Evolutionary conservation across 2,888 invertebrate genomes (phyloP), one percentile per base, ranked within the genome.

Genomic region (Rotaria macrura): DNA sequence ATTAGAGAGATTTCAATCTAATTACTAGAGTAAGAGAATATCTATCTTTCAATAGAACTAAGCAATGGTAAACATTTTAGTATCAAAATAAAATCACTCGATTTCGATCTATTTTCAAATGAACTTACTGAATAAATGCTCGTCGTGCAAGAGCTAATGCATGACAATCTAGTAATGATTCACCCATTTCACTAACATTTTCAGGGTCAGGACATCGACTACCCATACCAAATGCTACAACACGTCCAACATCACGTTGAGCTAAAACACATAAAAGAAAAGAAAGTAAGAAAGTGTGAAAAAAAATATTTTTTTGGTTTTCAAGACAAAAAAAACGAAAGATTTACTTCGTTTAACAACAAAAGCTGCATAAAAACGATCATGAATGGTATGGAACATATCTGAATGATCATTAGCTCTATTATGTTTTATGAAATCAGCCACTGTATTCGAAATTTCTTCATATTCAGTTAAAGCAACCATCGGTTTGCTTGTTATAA

Each of bases 401-500:
- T 43, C 43, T 6, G 79, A 40, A 43, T 79, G 79, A 79, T 79
- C 79, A 43, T 40, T 43, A 1, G 40, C 43, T 79, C 43, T 23
- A 43, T 43, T 79, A 79, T 79, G 79, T 43, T 79, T 79, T 14
- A 79, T 43, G 43, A 79, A 79, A 79, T 79, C 79, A n/a, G 43
- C 79, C n/a, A 79, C 79, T 43, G 79, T 79, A 79, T 79, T 79
- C 3, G 79, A 40, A 25, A 79, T 79, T 79, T 79, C 79, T 79
- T 79, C 79, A 43, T 79, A 79, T 79, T 79, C 79, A n/a, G 79
- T 79, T 43, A 79, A 79, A 43, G 79, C 43, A n/a, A 79, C 79
- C 79, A 79, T 79, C n/a, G 79, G 79, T 79, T 79, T 79, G 43
- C 43, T 43, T 79, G 40, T 40, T 12, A 79, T 79, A n/a, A 79